Percentiles rank a stretch among this genome's conserved stretches.
phyloP scores from a whole-genome alignment of 2,797 vertebrate genomes.

The Gadopsis bispinosus region DNA sequence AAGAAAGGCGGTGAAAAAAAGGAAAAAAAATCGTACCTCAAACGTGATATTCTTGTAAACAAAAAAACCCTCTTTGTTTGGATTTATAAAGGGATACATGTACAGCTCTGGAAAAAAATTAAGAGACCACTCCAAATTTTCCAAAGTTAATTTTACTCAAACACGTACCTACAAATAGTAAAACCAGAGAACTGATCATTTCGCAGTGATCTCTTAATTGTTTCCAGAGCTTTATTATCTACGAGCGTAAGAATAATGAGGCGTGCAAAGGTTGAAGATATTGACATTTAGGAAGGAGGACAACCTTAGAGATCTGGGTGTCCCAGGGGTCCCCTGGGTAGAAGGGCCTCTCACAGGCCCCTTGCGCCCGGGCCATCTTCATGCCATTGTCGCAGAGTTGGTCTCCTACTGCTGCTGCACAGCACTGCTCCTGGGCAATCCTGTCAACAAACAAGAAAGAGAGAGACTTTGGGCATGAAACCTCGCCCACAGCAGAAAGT shows the following conservation, averaged over 20 bases:
- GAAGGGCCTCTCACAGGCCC: conserved; percentile 75
- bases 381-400: conserved; percentile 85
- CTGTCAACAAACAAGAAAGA: conserved; percentile 68
- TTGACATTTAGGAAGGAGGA: not conserved
- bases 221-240: not conserved
- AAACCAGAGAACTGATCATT: no score
- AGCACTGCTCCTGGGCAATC: conserved; percentile 90
- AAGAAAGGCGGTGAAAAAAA: not conserved
- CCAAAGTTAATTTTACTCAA: no score
- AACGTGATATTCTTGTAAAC: not conserved
- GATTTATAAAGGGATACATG: not conserved
- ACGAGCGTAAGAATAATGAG: not conserved
- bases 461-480: not conserved
- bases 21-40: not conserved
- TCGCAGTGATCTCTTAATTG: no score
- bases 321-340: conserved; percentile 76
- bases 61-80: not conserved
- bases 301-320: conserved; percentile 86
- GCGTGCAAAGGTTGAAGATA: conserved; percentile 10
- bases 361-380: conserved; percentile 76
- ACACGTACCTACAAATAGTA: no score
- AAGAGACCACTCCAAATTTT: no score
- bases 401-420: conserved; percentile 78
- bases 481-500: not conserved
- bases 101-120: no score